Conservation (phyloP, 2,888 invertebrate species). For the Eupeodes luniger region DNA sequence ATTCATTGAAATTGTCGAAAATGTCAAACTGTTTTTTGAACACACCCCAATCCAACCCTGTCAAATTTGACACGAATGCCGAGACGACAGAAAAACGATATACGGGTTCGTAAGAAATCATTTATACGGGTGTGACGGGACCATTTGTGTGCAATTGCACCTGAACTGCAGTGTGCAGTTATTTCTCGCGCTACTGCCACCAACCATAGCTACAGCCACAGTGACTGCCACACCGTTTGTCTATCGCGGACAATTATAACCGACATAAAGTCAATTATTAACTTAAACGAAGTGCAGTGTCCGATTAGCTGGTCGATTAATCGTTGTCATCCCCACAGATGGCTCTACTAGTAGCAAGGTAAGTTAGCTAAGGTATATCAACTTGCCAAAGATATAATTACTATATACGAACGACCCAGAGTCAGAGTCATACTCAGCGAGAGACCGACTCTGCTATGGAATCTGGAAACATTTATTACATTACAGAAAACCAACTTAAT, state of each 20-base stretch:
- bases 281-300: constrained; percentile 68
- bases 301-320: constrained; percentile 73
- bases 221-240: constrained; percentile 45
- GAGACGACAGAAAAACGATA: constrained; percentile 7
- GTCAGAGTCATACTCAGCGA: constrained; percentile 20
- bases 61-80: neutral
- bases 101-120: constrained; percentile 59
- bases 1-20: no score
- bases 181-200: constrained; percentile 24
- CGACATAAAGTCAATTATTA: constrained; percentile 73
- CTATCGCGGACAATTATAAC: constrained; percentile 70
- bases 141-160: constrained; percentile 26
- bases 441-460: constrained; percentile 5
- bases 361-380: neutral
- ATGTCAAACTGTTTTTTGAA: no score
- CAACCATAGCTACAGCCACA: constrained; percentile 7
- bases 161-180: constrained; percentile 49
- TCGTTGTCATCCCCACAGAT: constrained; percentile 66
- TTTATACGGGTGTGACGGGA: constrained; percentile 61
- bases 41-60: neutral
- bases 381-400: constrained; percentile 49
- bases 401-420: constrained; percentile 8
- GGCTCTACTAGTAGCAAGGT: constrained; percentile 39
- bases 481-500: constrained; percentile 47
- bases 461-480: constrained; percentile 61